Base-by-base conservation (phyloP, 2,888 invertebrate species). In the Thecocarcelia acutangulata region DNA sequence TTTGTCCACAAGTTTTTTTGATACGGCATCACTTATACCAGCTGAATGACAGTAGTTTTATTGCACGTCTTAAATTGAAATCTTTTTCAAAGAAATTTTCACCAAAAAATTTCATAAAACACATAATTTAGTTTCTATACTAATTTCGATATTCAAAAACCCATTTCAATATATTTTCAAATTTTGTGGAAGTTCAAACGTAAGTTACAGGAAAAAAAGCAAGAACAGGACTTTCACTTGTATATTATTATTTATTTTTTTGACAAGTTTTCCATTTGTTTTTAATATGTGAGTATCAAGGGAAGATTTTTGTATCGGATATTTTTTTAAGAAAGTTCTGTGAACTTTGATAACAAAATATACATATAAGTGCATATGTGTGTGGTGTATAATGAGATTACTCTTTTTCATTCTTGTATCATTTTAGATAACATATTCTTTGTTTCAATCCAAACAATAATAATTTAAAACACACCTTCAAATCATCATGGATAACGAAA, bases 401-500 rank as follows among this genome's bases (percentile, higher is more conserved):
- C n/a, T 59, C 58, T 9, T 33, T 54, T 33, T 44, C n/a, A 56
- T 42, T 11, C 12, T 52, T n/a, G 59, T 73, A 59, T 66, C 19
- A 50, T 56, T 74, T 11, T 17, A 61, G 61, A 61, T 58, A 74
- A 52, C 15, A 56, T 5, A 17, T 33, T 0, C 15, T 17, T 69
- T 52, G n/a, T 24, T 56, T 69, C 15, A 33, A 37, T 37, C 28
- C 19, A 46, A 52, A 58, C 11, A n/a, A 19, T 44, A 15, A 52
- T 15, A 46, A 17, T 2, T 46, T 33, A 48, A 17, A n/a, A n/a
- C n/a, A n/a, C 37, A 58, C 3, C 12, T 33, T 28, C 17, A 28
- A 24, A 82, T 54, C 13, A 89, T 89, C 13, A 89, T 89, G 89
- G 89, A 90, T 82, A 91, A 92, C 78, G 93, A 93, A 87, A 93